Conservation (phyloP, 2,797 vertebrate species). For the Acanthis flammea region DNA sequence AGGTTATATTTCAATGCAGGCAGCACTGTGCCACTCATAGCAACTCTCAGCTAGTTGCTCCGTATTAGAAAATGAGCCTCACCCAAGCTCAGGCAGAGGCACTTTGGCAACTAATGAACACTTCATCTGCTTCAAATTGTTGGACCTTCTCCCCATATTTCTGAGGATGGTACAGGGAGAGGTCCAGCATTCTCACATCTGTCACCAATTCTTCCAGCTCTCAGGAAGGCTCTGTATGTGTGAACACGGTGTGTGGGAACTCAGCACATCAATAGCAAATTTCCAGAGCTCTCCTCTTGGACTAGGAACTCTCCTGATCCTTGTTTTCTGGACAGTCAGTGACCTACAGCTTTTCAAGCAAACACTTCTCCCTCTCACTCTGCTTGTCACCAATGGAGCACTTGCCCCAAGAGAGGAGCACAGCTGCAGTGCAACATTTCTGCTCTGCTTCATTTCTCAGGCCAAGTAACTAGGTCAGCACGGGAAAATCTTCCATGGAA, state of each 20-base stretch:
- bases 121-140: background rate
- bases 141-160: background rate
- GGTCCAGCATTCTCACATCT: background rate
- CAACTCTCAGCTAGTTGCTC: background rate
- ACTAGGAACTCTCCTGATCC: background rate
- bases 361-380: background rate
- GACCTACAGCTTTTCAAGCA: background rate
- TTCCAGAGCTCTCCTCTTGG: background rate
- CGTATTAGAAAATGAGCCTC: background rate
- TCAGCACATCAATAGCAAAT: background rate
- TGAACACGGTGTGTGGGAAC: background rate
- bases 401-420: background rate
- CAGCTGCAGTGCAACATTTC: background rate
- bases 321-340: background rate
- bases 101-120: background rate
- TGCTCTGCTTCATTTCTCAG: background rate
- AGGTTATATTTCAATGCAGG: background rate
- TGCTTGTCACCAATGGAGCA: accelerated
- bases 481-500: background rate
- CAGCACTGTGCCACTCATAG: background rate
- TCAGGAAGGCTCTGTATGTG: background rate
- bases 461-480: background rate
- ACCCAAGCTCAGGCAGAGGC: background rate
- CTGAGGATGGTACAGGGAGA: background rate
- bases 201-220: background rate